Base-by-base conservation (phyloP, 2,113 vertebrate species). In the Holacanthus passer region DNA sequence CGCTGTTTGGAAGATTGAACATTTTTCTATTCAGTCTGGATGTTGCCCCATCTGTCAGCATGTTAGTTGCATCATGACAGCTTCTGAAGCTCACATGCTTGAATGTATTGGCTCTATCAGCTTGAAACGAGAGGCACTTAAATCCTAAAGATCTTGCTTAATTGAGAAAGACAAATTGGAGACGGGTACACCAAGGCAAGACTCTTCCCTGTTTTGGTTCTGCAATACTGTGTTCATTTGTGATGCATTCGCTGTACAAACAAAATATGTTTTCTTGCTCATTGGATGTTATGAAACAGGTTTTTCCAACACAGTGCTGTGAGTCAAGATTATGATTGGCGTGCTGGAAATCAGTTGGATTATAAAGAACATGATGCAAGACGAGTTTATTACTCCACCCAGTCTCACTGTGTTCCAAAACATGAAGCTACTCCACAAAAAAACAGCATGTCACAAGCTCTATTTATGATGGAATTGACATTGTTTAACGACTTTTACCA, bases 51-150 rank as follows among this genome's bases (percentile, higher is more conserved):
- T 86, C 87, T 87, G 50, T 83, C 73, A 86, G 91, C 90, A 87
- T 90, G 90, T 85, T 72, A 79, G 91, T 85, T 91, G 88, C 90
- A 89, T 93, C 88, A 84, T 81, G 83, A 39, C 69, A 88, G 82
- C 88, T 88, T 89, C 81, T 85, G 32, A 85, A 85, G 81, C 71
- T 85, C 69, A 73, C 43, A 64, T 63, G 88, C 89, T 87, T 82
- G 79, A 87, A 84, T 81, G 77, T 78, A 76, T 55, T 63, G 70
- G 83, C 79, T 87, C 48, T 70, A 62, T 83, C 47, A 32, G 78
- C 81, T 82, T 84, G 39, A 82, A 88, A 77, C 1, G 31, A 91
- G 85, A 88, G 77, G 82, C 83, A 73, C 50, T 53, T 65, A 63
- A 77, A 81, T 70, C 12, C 53, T 22, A 53, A 72, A 45, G 66